Base-by-base conservation (phyloP, 2,113 vertebrate species). In the Anser cygnoides region DNA sequence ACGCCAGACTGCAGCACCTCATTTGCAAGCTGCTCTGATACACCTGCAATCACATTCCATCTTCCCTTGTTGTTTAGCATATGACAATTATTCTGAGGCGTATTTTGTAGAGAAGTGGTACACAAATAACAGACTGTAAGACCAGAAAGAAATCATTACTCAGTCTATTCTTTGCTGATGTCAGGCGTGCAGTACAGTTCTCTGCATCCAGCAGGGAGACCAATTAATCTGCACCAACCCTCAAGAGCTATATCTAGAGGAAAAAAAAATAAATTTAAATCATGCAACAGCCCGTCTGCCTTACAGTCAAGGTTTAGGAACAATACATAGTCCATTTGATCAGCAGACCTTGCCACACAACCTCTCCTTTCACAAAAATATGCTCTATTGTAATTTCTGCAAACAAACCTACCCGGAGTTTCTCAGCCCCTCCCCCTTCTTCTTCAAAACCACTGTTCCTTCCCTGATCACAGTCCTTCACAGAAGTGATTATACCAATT, bases 61-160 rank as follows among this genome's bases (percentile, higher is more conserved):
- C 77, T 92, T 77, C 46, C 75, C 59, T 58, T 91, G 62, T 59
- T 91, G 28, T 76, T 73, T 84, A 59, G 70, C 13, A 22, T 46
- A 70, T 25, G 37, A 67, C 63, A 87, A 73, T 79, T 93, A 77
- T 71, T 92, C 33, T 55, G 35, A 58, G 65, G 74, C 28, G 19
- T 67, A 73, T 91, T 89, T 89, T 87, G n/a, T 59, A 80, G 73
- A 49, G 70, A 92, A 92, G 83, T 10, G 4, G 63, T 33, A 76
- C 71, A 85, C 84, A 93, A 93, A 74, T 79, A 96, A 84, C 61
- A 46, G 55, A 55, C 62, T 54, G 55, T 83, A 94, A 91, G 63
- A 95, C 10, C 63, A 94, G 87, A 92, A 93, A 96, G 90, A 89
- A 96, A 2, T 87, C 93, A 94, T 95, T 95, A 95, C 77, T 89